A percentile compares a stretch with the other conserved stretches of the same genome.
Evolutionary conservation across 2,888 invertebrate species (phyloP).

Genomic region (Noctua janthina): DNA sequence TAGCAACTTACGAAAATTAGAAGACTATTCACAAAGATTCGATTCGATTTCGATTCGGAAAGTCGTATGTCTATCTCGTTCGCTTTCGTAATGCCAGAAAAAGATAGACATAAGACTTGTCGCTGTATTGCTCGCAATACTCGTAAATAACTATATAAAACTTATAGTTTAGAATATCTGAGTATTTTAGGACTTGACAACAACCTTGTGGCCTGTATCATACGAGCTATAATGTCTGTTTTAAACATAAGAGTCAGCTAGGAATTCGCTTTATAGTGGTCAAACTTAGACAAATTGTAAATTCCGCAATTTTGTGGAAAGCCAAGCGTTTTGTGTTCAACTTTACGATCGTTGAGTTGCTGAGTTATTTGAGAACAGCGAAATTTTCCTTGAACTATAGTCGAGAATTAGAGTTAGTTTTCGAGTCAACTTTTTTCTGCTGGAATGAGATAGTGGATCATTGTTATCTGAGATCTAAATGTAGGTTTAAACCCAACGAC

Average conservation of each 20-base stretch:
- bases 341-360: background rate
- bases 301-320: background rate
- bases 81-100: too few relatives aligned
- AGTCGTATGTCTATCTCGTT: too few relatives aligned
- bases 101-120: too few relatives aligned
- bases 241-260: slow-evolving; percentile 14
- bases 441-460: background rate
- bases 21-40: too few relatives aligned
- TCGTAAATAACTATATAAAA: slow-evolving; percentile 78
- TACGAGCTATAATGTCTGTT: background rate
- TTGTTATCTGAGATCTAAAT: background rate
- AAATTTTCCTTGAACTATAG: background rate
- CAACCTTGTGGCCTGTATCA: slow-evolving; percentile 1
- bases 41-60: too few relatives aligned
- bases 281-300: background rate
- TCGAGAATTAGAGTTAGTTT: background rate
- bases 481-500: background rate
- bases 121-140: too few relatives aligned
- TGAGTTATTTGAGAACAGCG: background rate
- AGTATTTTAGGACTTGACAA: slow-evolving; percentile 3
- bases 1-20: slow-evolving; percentile 65
- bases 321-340: background rate
- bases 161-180: slow-evolving; percentile 65
- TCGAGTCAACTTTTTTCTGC: background rate
- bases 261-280: slow-evolving; percentile 7